Conservation (phyloP, 1,140 invertebrate species). For the Philopotamus ludificatus region DNA sequence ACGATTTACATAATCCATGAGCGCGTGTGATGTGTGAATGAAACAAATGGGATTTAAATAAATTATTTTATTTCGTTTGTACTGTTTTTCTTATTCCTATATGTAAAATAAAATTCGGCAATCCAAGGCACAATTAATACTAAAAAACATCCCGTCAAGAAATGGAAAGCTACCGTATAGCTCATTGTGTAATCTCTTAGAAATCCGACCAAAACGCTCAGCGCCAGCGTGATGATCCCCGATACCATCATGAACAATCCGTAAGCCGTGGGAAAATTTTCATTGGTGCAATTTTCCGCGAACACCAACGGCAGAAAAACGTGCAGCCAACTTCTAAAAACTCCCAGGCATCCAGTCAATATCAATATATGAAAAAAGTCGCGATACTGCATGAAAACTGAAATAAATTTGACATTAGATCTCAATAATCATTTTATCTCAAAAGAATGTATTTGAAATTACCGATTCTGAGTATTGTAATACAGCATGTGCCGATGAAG, state of each 20-base stretch:
- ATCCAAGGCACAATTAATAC: constrained; percentile 29
- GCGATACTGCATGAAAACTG: constrained; percentile 52
- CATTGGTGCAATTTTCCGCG: constrained; percentile 59
- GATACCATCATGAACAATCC: constrained; percentile 63
- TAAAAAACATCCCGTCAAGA: constrained; percentile 41
- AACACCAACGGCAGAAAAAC: constrained; percentile 61
- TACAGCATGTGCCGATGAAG: constrained; percentile 28
- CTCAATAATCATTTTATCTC: not conserved
- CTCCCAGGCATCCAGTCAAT: constrained; percentile 57
- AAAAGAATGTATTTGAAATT: not conserved
- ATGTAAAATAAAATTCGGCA: constrained; percentile 16
- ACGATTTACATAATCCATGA: too few species aligned
- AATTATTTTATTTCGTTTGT: too few species aligned
- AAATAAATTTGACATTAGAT: constrained; percentile 38
- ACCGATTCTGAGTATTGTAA: constrained; percentile 26
- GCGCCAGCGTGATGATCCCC: constrained; percentile 48
- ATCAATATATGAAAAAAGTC: constrained; percentile 49
- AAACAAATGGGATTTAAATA: too few species aligned
- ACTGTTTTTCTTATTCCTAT: not conserved
- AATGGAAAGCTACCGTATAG: constrained; percentile 47
- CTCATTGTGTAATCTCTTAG: constrained; percentile 46
- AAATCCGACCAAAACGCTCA: constrained; percentile 50
- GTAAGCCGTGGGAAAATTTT: constrained; percentile 64
- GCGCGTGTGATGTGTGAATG: too few species aligned
- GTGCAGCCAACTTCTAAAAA: constrained; percentile 57